A percentile compares a stretch with the other conserved stretches of the same genome.
These are phyloP conservation scores for Anarrhichthys ocellatus DNA, from an alignment of 2,113 vertebrate genomes.

Conservation along the genomic window DNA sequence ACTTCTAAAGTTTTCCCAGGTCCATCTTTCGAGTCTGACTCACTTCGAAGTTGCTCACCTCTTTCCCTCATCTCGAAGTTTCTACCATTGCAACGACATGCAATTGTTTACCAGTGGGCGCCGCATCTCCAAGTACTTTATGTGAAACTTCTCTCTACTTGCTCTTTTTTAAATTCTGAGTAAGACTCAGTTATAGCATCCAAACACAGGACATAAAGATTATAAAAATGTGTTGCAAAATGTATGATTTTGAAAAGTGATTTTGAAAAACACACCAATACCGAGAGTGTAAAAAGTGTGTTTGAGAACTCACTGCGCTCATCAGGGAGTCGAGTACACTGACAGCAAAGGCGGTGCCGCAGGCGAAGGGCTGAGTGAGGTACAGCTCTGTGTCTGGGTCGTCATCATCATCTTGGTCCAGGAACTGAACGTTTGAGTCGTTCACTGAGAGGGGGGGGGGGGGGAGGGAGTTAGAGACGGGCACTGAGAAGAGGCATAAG, in stretches of 20 bases:
- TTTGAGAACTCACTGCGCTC: slow-evolving; percentile 92
- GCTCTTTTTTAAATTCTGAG: neutral
- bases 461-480: slow-evolving; percentile 57
- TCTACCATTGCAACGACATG: slow-evolving; percentile 38
- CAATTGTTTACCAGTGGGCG: slow-evolving; percentile 28
- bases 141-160: slow-evolving; percentile 6
- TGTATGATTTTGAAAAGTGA: neutral
- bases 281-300: neutral
- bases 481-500: neutral
- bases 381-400: slow-evolving; percentile 99
- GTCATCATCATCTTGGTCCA: slow-evolving; percentile 99
- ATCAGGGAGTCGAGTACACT: slow-evolving; percentile 98
- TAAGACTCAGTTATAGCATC: neutral
- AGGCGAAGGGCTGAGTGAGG: slow-evolving; percentile 98
- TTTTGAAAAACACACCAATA: neutral
- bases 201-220: neutral
- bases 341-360: slow-evolving; percentile 97
- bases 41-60: slow-evolving; percentile 12
- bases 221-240: neutral
- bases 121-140: neutral
- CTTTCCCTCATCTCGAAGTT: slow-evolving; percentile 20
- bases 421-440: slow-evolving; percentile 99
- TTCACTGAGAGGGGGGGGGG: slow-evolving; percentile 88
- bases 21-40: neutral
- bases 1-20: slow-evolving; percentile 3